Evolutionary conservation across 2,888 invertebrate species (phyloP), one percentile per base, ranked within the genome.

Genomic region (Eugnorisma glareosa): DNA sequence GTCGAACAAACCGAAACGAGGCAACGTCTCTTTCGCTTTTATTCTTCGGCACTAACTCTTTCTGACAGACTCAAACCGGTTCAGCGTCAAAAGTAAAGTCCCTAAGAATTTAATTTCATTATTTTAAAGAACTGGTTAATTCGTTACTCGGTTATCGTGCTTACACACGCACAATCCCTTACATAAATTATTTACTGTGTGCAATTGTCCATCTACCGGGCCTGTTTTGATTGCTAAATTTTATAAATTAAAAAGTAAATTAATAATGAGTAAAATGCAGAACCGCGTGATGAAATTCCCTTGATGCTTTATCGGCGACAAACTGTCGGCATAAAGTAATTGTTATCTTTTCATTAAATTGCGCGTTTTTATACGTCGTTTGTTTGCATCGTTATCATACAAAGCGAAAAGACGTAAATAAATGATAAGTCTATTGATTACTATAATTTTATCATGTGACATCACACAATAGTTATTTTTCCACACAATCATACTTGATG

Each of bases 351-450:
- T 40, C 18, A 79, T 75, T 45, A 75, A 71, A 74, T 82, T 64
- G 71, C 54, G 67, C n/a, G 8, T 35, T 57, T 69, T 35, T 48
- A 79, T 51, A 45, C 43, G 54, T 73, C 43, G 54, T 73, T 76
- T 71, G 54, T 76, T 69, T 74, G 61, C 61, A 67, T 63, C 43
- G 69, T 74, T 73, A 75, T 81, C 82, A 43, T 24, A 0, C 2
- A 63, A 61, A 43, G 31, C 35, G 72, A 83, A 81, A 85, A 64
- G 10, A 57, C 21, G 48, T 64, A 59, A 84, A 48, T 72, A 61
- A 54, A 79, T n/a, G 61, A 45, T 79, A 66, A 63, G 21, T 35
- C 10, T 71, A 69, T 75, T 66, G 67, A 79, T 83, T 51, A 45
- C 43, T 71, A 67, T 75, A 74, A 67, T 67, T n/a, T 51, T 73